A percentile compares a stretch with the other conserved stretches of the same genome.
Evolutionary conservation across 2,113 vertebrate species (phyloP).

Genomic region (Myotis lucifugus): DNA sequence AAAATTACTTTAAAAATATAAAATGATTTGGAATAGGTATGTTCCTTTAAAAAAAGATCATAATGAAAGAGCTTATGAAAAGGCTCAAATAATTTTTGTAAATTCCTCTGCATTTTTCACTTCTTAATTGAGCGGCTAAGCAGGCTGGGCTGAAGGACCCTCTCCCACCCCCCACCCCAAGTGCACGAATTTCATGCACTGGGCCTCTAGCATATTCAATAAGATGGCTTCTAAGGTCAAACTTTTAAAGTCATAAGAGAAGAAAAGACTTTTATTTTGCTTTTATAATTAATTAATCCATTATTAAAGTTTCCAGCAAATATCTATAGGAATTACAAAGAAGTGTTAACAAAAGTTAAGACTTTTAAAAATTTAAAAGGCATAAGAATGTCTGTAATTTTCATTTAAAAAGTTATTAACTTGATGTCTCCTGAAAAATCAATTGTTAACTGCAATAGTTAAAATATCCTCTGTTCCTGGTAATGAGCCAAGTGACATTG

Average conservation of each 20-base stretch:
- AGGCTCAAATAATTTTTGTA: not conserved
- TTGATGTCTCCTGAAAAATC: slow-evolving; percentile 9
- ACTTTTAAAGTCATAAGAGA: not conserved
- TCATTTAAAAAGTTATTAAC: slow-evolving; percentile 16
- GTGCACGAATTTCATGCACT: too few species aligned
- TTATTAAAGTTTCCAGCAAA: slow-evolving; percentile 22
- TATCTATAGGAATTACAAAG: slow-evolving; percentile 6
- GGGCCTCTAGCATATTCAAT: not conserved
- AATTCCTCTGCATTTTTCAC: not conserved
- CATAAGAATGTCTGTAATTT: not conserved
- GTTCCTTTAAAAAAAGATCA: not conserved
- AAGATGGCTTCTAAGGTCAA: not conserved
- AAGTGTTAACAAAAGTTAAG: not conserved
- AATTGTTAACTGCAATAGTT: not conserved
- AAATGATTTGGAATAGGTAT: not conserved
- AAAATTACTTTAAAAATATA: not conserved
- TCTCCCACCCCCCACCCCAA: too few species aligned
- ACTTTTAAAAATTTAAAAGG: not conserved
- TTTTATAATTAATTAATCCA: not conserved
- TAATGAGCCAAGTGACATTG: not conserved
- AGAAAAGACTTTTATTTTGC: not conserved
- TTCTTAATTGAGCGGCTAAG: slow-evolving; percentile 31
- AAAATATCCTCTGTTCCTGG: not conserved
- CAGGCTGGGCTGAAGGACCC: not conserved
- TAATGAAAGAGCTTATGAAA: not conserved